phyloP scores from a whole-genome alignment of 2,888 invertebrate genomes.

The Sesia bembeciformis region DNA sequence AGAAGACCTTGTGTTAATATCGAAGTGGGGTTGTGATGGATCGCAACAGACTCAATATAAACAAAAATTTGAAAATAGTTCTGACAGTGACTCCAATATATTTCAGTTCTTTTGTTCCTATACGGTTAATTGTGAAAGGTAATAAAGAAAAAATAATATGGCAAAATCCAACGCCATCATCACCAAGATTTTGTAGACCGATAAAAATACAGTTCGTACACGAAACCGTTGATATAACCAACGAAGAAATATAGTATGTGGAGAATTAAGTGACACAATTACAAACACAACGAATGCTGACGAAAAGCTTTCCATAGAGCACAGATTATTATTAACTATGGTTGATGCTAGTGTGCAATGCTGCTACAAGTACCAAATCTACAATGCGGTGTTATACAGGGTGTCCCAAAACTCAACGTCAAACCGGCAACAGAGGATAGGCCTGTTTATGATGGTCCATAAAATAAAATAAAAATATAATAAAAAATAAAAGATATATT shows the following conservation, averaged over 20 bases:
- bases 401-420: no score
- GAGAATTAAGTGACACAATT: background rate
- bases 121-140: background rate
- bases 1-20: background rate
- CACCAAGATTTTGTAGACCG: conserved; percentile 11
- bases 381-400: no score
- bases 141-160: conserved; percentile 6
- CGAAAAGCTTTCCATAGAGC: background rate
- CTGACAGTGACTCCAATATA: conserved; percentile 1
- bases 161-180: conserved; percentile 14
- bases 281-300: background rate
- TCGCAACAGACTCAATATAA: conserved; percentile 2
- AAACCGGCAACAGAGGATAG: no score
- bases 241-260: conserved; percentile 9
- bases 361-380: background rate
- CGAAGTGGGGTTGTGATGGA: conserved; percentile 3
- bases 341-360: no score
- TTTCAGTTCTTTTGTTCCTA: conserved; percentile 2
- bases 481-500: no score
- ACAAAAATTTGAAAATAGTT: conserved; percentile 3
- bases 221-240: conserved; percentile 10
- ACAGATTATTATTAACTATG: no score
- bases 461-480: no score
- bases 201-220: conserved; percentile 1
- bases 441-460: no score